Evolutionary conservation across 1,140 invertebrate species (phyloP).

Genomic region (Halictus rubicundus): DNA sequence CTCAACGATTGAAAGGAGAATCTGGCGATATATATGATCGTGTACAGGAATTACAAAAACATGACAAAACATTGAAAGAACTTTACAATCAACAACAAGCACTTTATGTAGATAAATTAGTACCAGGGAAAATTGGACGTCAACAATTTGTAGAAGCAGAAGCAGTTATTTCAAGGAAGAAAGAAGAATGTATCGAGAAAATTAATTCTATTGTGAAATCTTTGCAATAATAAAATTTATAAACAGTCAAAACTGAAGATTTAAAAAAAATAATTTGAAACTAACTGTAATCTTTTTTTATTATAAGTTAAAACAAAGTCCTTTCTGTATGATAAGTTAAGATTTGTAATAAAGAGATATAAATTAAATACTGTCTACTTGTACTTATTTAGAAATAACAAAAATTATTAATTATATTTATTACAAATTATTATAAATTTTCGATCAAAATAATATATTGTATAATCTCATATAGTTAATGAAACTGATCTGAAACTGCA

Average conservation of each 20-base stretch:
- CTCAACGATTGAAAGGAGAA: conserved; percentile 84
- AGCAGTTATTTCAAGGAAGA: conserved; percentile 82
- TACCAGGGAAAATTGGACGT: conserved; percentile 85
- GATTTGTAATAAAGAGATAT: conserved; percentile 57
- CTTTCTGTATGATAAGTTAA: conserved; percentile 41
- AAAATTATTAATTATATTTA: not conserved
- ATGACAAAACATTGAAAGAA: conserved; percentile 82
- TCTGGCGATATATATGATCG: conserved; percentile 84
- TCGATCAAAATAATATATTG: not conserved
- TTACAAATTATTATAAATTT: not conserved
- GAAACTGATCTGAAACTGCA: not conserved
- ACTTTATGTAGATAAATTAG: conserved; percentile 84
- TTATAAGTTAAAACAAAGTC: conserved; percentile 18
- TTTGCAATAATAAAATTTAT: conserved; percentile 70
- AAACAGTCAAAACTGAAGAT: conserved; percentile 8
- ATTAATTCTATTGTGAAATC: conserved; percentile 83
- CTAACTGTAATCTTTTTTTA: conserved; percentile 35
- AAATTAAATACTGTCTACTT: not conserved
- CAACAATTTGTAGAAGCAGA: conserved; percentile 85
- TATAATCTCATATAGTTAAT: not conserved
- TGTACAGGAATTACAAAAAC: conserved; percentile 84
- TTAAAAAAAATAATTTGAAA: conserved; percentile 25
- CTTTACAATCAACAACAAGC: conserved; percentile 81
- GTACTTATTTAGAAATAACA: not conserved
- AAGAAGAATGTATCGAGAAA: conserved; percentile 85